A percentile compares a stretch with the other conserved stretches of the same genome.
phyloP scores from a whole-genome alignment of 92 coral and sea anemone species.

The Galaxea fascicularis region DNA sequence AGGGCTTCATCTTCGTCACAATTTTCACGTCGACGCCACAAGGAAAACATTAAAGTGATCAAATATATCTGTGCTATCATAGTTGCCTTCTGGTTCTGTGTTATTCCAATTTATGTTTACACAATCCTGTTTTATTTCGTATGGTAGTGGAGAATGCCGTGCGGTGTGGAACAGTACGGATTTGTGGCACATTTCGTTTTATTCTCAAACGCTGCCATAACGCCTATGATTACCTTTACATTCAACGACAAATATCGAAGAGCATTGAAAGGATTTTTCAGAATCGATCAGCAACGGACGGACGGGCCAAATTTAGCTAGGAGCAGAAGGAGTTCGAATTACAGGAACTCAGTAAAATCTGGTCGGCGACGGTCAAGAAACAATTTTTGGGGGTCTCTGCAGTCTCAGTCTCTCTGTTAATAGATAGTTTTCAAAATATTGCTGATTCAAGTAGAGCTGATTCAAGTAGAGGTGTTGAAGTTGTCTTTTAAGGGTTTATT shows the following conservation, averaged over 20 bases:
- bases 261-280: background rate
- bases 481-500: no score
- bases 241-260: constrained; percentile 19
- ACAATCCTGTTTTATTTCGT: constrained; percentile 32
- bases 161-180: constrained; percentile 40
- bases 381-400: no score
- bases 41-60: constrained; percentile 49
- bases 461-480: no score
- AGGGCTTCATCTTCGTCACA: background rate
- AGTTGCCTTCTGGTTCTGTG: constrained; percentile 26
- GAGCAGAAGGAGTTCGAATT: background rate
- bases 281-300: background rate
- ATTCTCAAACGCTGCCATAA: constrained; percentile 34
- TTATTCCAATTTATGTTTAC: constrained; percentile 28
- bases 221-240: constrained; percentile 17
- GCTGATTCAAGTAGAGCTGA: no score
- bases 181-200: constrained; percentile 36
- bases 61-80: constrained; percentile 40
- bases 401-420: no score
- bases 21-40: constrained; percentile 3
- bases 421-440: no score
- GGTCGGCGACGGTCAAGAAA: no score
- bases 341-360: no score
- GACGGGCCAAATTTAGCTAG: background rate
- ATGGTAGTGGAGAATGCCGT: constrained; percentile 51